A percentile compares a stretch with the other conserved stretches of the same genome.
phyloP scores from a whole-genome alignment of 2,113 vertebrate species.

The Mormoops blainvillei region DNA sequence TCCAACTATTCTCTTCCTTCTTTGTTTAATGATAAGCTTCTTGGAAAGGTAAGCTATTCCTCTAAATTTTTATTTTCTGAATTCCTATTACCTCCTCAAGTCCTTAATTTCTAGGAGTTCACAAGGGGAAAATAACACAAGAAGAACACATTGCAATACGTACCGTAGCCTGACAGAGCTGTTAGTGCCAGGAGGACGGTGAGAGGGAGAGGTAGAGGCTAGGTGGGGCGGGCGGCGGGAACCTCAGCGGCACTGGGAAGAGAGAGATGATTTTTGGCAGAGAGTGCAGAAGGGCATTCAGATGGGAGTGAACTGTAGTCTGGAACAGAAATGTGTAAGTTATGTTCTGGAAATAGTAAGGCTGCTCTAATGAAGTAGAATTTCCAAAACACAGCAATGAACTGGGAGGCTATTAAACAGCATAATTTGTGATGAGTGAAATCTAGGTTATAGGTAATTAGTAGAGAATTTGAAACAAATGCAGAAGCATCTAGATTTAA shows the following conservation, averaged over 20 bases:
- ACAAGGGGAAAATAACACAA: neutral
- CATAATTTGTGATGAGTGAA: neutral
- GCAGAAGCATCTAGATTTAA: neutral
- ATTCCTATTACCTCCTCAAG: neutral
- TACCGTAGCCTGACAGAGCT: neutral
- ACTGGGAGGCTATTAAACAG: neutral
- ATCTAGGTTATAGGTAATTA: neutral
- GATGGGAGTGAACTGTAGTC: neutral
- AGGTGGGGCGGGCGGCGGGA: neutral
- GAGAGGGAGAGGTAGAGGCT: neutral
- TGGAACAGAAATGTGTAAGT: neutral
- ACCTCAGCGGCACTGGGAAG: neutral
- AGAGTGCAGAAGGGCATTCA: neutral
- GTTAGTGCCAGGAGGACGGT: neutral
- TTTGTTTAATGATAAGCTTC: neutral
- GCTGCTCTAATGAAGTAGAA: neutral
- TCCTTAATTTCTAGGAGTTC: neutral
- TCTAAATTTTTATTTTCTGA: neutral
- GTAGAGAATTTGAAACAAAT: neutral
- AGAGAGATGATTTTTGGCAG: neutral
- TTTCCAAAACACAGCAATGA: neutral
- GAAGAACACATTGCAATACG: neutral
- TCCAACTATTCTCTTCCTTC: neutral
- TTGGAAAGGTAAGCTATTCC: neutral
- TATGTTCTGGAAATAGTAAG: neutral